Base-by-base conservation (phyloP, 2,888 invertebrate genomes). In the Helobdella robusta region DNA sequence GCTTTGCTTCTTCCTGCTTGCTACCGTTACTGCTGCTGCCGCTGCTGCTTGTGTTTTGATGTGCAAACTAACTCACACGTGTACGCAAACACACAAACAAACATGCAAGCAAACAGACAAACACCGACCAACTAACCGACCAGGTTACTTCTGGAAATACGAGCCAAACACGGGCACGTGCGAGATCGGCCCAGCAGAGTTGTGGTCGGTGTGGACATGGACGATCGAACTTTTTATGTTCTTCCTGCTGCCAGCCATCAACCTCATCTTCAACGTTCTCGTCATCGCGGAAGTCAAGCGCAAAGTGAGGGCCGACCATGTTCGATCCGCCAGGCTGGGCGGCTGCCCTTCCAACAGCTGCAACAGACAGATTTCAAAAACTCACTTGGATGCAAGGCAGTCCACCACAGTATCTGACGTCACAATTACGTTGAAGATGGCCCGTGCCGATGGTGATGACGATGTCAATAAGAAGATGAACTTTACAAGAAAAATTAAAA, bases 131-230 rank as follows among this genome's bases (percentile, higher is more conserved):
- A n/a, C n/a, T n/a, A n/a, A n/a, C n/a, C n/a, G n/a, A n/a, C n/a
- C n/a, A n/a, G n/a, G 73, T 1, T 77, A 76, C 66, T 71, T 77
- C 56, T 78, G 78, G 78, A 73, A 71, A 1, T 78, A 73, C 68
- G 72, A 74, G 52, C 61, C 68, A 5, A 66, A 72, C 23, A 64
- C 69, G 18, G 68, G 71, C 20, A 58, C 65, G n/a, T 78, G 77
- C 1, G 68, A 67, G 25, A 69, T 70, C 15, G 68, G 70, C 15
- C 50, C 59, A 8, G 71, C 69, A 0, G 56, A 54, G 0, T 73
- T 77, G 56, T 73, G 74, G 63, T 69, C 71, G 2, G 66, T 74
- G 5, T 78, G 77, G 77, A 77, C 75, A 1, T 75, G 75, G 74
- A 66, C 73, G 1, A 75, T 75, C 1, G 78, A 78, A 65, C 70